Conservation (phyloP, 2,888 invertebrate genomes). For the Drosophila lacicola region DNA sequence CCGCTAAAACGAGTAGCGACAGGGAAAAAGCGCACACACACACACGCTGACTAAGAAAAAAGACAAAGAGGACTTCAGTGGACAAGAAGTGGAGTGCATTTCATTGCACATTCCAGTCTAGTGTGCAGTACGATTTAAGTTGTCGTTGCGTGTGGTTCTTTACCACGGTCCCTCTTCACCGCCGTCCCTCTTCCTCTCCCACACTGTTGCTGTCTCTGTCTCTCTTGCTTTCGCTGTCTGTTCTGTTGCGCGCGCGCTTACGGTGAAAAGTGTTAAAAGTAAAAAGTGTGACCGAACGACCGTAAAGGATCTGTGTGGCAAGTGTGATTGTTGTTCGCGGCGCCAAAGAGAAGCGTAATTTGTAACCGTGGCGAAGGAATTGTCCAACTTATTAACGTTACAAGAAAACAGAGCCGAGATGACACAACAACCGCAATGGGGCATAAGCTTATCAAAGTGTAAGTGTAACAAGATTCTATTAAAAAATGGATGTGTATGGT, state of each 20-base stretch:
- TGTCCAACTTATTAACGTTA: conserved; percentile 61
- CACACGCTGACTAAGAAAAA: background rate
- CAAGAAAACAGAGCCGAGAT: conserved; percentile 68
- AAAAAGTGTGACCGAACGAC: conserved; percentile 15
- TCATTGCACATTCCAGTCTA: conserved; percentile 44
- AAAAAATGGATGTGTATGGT: conserved; percentile 3
- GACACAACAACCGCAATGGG: conserved; percentile 84
- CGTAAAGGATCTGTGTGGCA: conserved; percentile 29
- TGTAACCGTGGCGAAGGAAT: conserved; percentile 72
- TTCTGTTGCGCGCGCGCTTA: conserved; percentile 53
- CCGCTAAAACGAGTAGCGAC: conserved; percentile 39
- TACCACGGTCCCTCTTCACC: conserved; percentile 7
- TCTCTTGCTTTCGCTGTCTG: conserved; percentile 17
- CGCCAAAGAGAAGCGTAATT: conserved; percentile 16
- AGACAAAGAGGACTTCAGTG: conserved; percentile 23
- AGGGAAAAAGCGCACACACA: conserved; percentile 3
- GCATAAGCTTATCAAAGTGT: conserved; percentile 82
- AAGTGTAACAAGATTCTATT: conserved; percentile 65
- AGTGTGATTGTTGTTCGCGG: conserved; percentile 16
- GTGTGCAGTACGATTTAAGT: conserved; percentile 46
- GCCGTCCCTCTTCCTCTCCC: background rate
- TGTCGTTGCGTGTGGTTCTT: conserved; percentile 53
- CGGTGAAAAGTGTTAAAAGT: conserved; percentile 33
- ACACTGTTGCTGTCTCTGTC: background rate
- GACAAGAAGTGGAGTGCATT: conserved; percentile 57